phyloP scores from a whole-genome alignment of 2,797 vertebrate genomes.

The Gobio occitaniae region DNA sequence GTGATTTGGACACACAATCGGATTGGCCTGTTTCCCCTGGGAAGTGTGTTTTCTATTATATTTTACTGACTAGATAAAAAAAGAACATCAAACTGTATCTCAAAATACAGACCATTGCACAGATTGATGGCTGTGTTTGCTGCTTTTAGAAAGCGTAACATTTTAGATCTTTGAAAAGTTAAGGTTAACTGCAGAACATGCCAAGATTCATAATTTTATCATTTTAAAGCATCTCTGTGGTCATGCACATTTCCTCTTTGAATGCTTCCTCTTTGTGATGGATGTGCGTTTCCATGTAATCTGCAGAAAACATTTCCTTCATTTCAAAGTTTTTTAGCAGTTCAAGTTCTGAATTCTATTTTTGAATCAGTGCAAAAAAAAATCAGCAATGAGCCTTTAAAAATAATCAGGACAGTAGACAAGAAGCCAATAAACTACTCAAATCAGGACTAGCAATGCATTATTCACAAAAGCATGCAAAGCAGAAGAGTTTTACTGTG shows the following conservation, averaged over 20 bases:
- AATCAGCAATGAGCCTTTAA: not conserved
- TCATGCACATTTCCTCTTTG: constrained; percentile 52
- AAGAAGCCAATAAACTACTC: not conserved
- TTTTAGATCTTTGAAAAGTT: constrained; percentile 48
- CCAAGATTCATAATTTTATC: constrained; percentile 47
- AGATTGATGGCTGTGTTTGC: constrained; percentile 8
- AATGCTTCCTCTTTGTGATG: constrained; percentile 9
- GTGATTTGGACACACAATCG: not conserved
- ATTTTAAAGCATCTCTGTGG: constrained; percentile 49
- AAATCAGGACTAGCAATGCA: not conserved
- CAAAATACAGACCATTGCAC: not conserved
- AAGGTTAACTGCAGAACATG: constrained; percentile 44
- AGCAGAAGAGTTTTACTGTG: not conserved
- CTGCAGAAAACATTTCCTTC: constrained; percentile 55
- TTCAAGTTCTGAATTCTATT: constrained; percentile 20
- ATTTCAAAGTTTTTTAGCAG: constrained; percentile 23
- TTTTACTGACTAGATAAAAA: not conserved
- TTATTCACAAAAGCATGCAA: not conserved
- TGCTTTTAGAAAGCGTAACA: constrained; percentile 46
- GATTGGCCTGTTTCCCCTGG: not conserved
- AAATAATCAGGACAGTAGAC: not conserved
- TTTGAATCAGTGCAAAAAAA: not conserved
- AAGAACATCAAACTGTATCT: not conserved
- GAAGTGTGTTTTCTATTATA: not conserved
- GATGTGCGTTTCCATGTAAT: constrained; percentile 24